Evolutionary conservation across 2,797 vertebrate species (phyloP).

Genomic region (Aplochiton taeniatus): DNA sequence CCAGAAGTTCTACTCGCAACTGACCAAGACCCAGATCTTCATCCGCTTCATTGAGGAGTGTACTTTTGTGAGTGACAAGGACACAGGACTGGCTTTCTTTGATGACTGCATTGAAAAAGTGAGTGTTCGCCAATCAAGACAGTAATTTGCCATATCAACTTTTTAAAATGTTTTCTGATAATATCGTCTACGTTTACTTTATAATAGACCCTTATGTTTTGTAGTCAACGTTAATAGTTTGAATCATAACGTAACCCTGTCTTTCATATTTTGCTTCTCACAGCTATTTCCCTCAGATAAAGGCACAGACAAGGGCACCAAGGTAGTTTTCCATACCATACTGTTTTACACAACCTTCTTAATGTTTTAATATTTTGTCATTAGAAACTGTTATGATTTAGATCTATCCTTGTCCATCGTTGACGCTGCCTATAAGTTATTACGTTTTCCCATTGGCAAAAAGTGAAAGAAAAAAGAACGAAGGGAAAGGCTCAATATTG

Average conservation of each 20-base stretch:
- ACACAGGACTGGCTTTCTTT: constrained; percentile 97
- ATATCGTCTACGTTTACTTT: neutral
- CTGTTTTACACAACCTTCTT: constrained; percentile 33
- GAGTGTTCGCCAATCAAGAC: constrained; percentile 35
- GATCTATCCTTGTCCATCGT: no score
- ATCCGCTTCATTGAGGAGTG: constrained; percentile 99
- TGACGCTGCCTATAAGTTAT: no score
- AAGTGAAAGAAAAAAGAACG: no score
- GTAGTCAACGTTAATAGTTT: no score
- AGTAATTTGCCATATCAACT: no score
- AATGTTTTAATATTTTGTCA: neutral
- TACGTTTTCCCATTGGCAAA: no score
- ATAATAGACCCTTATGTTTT: constrained; percentile 7
- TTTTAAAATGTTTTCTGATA: no score
- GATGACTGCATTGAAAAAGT: constrained; percentile 99
- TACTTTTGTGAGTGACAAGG: constrained; percentile 99
- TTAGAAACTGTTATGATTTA: no score
- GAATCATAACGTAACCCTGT: constrained; percentile 44
- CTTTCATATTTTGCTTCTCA: constrained; percentile 63
- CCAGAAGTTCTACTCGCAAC: constrained; percentile 93
- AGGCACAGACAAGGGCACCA: constrained; percentile 91
- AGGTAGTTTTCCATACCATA: constrained; percentile 78
- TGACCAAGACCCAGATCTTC: constrained; percentile 97
- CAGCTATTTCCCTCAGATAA: constrained; percentile 96
- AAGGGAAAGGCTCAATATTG: no score